Evolutionary conservation across 2,797 vertebrate species (phyloP).

Genomic region (Strix occidentalis): DNA sequence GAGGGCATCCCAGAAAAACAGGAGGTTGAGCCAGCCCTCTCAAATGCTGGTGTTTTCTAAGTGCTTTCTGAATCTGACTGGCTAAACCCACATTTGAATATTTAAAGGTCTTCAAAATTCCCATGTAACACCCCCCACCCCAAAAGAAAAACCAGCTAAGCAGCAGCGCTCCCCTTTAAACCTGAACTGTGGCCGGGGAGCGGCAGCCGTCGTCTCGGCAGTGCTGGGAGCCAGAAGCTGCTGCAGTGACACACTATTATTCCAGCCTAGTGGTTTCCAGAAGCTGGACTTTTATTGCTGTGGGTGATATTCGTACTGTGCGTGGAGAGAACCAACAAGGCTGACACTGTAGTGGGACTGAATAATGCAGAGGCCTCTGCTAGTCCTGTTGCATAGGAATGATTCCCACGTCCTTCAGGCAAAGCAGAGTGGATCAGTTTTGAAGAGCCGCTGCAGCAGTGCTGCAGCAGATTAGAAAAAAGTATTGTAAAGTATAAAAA

Average conservation of each 20-base stretch:
- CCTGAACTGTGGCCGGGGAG: neutral
- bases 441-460: neutral
- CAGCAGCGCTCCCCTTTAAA: neutral
- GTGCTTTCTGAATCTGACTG: neutral
- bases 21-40: constrained; percentile 38
- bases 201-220: accelerated
- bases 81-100: constrained; percentile 15
- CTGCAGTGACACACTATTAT: neutral
- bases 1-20: constrained; percentile 70
- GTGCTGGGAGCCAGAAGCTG: neutral
- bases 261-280: neutral
- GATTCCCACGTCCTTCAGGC: neutral
- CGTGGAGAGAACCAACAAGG: neutral
- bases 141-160: neutral
- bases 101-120: constrained; percentile 18
- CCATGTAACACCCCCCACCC: neutral
- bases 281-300: neutral
- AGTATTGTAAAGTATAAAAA: neutral
- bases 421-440: neutral
- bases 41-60: neutral
- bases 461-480: neutral
- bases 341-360: neutral
- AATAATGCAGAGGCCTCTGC: constrained; percentile 24
- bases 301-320: neutral
- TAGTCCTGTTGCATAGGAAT: neutral